These are phyloP conservation scores for Edolisoma coerulescens DNA, from an alignment of 2,113 vertebrate genomes.

Conservation along the genomic window DNA sequence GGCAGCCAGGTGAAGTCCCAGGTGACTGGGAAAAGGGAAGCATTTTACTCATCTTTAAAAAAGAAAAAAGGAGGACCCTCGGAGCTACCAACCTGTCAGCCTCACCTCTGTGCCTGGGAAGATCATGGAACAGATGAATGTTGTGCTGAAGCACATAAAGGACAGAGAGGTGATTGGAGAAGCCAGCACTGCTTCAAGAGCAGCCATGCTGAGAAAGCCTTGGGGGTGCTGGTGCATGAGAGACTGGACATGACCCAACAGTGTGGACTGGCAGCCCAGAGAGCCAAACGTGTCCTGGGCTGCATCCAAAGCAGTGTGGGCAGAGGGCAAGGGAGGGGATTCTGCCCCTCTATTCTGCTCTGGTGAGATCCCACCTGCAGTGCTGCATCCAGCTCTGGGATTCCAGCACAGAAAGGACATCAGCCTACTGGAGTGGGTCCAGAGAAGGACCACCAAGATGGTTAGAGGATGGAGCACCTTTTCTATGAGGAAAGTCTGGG, in stretches of 20 bases:
- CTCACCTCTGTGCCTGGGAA: not conserved
- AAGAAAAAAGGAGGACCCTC: not conserved
- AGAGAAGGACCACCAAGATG: not conserved
- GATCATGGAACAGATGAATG: not conserved
- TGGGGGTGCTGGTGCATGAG: not conserved
- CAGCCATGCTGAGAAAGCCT: not conserved
- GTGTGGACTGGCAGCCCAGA: not conserved
- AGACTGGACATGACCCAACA: not conserved
- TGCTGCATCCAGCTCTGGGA: not conserved
- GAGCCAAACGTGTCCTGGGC: fast-evolving
- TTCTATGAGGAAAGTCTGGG: not conserved
- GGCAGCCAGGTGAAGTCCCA: not conserved
- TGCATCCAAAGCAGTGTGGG: fast-evolving
- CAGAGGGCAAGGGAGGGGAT: not conserved
- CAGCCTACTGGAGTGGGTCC: not conserved
- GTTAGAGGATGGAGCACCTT: not conserved
- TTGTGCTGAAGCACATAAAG: not conserved
- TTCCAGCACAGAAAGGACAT: not conserved
- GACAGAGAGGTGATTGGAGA: not conserved
- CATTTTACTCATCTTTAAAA: not conserved
- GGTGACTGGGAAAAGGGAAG: not conserved
- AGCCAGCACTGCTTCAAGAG: not conserved
- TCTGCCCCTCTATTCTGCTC: not conserved
- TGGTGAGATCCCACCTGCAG: not conserved
- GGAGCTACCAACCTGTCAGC: not conserved